A percentile compares a stretch with the other conserved stretches of the same genome.
Conservation (phyloP, 2,113 vertebrate genomes). For the Polyodon spathula region DNA sequence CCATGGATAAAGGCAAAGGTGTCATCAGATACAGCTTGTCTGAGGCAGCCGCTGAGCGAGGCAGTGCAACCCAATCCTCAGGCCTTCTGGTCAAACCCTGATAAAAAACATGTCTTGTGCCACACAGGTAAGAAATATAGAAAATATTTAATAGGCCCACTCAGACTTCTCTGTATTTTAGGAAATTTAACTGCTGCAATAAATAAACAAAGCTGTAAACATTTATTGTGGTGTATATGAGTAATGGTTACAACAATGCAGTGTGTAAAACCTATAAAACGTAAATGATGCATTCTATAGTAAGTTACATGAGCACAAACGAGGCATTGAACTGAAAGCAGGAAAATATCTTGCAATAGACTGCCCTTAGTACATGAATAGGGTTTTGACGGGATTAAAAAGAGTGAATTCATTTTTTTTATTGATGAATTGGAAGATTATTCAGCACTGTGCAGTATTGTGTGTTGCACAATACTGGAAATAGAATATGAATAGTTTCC, state of each 20-base stretch:
- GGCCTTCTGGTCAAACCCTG: conserved; percentile 25
- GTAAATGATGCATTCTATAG: not conserved
- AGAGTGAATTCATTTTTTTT: too few species aligned
- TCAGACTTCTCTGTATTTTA: not conserved
- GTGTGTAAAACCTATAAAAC: not conserved
- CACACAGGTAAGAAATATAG: not conserved
- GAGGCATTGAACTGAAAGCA: not conserved
- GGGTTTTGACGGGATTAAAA: too few species aligned
- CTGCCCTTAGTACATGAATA: too few species aligned
- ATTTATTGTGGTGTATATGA: not conserved
- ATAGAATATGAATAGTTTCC: too few species aligned
- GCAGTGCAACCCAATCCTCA: conserved; percentile 23
- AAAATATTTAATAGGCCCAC: not conserved
- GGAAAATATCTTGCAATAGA: too few species aligned
- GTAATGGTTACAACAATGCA: not conserved
- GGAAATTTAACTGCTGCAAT: not conserved
- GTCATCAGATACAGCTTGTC: conserved; percentile 25
- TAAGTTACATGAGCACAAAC: not conserved
- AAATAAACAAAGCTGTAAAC: not conserved
- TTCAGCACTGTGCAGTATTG: too few species aligned
- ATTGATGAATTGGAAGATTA: too few species aligned
- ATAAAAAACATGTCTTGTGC: not conserved
- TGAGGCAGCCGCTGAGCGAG: conserved; percentile 24
- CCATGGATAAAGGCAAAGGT: conserved; percentile 17
- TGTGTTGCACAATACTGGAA: too few species aligned